Evolutionary conservation across 2,888 invertebrate species (phyloP).

Genomic region (Dyspetes luteomarginatus): DNA sequence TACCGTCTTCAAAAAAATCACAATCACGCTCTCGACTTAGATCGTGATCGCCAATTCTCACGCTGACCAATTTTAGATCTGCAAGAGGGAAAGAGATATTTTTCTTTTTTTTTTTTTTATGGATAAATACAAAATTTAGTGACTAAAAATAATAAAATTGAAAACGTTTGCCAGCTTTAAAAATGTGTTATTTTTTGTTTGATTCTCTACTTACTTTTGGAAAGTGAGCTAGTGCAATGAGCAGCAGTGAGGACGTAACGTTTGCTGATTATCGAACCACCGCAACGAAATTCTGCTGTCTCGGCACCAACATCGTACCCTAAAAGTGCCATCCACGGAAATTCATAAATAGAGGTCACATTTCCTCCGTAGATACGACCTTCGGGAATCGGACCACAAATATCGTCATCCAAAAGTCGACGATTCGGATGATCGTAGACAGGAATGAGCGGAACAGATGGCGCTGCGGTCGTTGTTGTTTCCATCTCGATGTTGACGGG

Average conservation of each 20-base stretch:
- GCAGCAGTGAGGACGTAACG: conserved; percentile 74
- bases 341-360: conserved; percentile 72
- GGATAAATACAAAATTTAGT: neutral
- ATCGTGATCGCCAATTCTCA: conserved; percentile 76
- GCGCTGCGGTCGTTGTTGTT: conserved; percentile 2
- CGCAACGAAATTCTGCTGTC: conserved; percentile 68
- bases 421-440: conserved; percentile 65
- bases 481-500: neutral
- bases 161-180: neutral
- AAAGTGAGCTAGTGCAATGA: conserved; percentile 74
- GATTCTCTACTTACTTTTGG: conserved; percentile 53
- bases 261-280: conserved; percentile 70
- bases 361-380: conserved; percentile 72
- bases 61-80: conserved; percentile 63
- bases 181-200: no score
- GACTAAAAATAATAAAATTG: no score
- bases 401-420: conserved; percentile 60
- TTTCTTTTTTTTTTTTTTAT: neutral
- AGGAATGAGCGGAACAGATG: conserved; percentile 13
- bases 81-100: neutral
- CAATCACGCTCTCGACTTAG: conserved; percentile 71
- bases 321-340: conserved; percentile 77
- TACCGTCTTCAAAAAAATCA: conserved; percentile 62
- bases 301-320: conserved; percentile 62
- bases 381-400: conserved; percentile 65